These are phyloP conservation scores for Montipora efflorescens DNA, from an alignment of 64 coral and sea anemone genomes.

Conservation along the genomic window DNA sequence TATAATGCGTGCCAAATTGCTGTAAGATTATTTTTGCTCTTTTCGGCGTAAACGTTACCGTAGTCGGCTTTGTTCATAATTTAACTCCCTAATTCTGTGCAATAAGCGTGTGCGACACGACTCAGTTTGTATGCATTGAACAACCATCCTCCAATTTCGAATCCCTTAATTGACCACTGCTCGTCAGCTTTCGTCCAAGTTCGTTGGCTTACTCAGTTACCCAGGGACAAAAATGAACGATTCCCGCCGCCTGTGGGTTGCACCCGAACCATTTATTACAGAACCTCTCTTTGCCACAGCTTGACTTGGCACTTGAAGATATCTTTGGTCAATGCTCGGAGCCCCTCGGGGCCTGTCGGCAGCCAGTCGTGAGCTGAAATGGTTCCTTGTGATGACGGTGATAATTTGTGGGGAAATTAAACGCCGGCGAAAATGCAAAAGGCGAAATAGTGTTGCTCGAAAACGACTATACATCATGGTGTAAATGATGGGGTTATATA, in stretches of 20 bases:
- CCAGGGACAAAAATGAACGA: background rate
- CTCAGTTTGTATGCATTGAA: too few species aligned
- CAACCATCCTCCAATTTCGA: too few species aligned
- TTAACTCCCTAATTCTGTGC: too few species aligned
- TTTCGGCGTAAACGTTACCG: too few species aligned
- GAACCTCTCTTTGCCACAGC: background rate
- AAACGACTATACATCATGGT: slow-evolving; percentile 26
- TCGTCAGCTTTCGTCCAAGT: too few species aligned
- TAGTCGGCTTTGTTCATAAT: too few species aligned
- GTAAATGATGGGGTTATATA: slow-evolving; percentile 65
- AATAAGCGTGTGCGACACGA: too few species aligned
- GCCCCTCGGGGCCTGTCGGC: background rate
- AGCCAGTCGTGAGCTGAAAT: background rate
- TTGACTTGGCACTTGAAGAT: background rate
- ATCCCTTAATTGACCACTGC: too few species aligned
- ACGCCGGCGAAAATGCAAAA: background rate
- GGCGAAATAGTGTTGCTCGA: background rate
- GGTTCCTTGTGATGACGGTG: background rate
- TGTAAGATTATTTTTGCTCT: too few species aligned
- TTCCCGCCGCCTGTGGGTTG: background rate
- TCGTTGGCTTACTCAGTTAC: background rate
- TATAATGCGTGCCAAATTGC: too few species aligned
- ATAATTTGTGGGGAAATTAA: background rate
- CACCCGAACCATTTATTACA: background rate
- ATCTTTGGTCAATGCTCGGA: background rate